A percentile compares a stretch with the other conserved stretches of the same genome.
Evolutionary conservation across 2,888 invertebrate species (phyloP).

Genomic region (Limenitis camilla): DNA sequence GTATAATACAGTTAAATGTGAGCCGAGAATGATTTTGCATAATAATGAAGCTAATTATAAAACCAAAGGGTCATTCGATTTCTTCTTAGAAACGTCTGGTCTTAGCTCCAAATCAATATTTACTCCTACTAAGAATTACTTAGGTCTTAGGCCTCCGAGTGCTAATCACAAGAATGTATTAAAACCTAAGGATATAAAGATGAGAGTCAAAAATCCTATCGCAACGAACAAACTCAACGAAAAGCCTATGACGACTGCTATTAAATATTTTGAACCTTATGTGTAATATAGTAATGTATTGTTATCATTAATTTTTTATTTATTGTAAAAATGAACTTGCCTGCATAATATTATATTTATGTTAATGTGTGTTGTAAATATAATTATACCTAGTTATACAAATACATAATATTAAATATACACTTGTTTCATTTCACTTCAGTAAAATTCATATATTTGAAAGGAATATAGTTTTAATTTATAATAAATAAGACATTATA

Average conservation of each 20-base stretch:
- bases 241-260: constrained; percentile 72
- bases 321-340: constrained; percentile 70
- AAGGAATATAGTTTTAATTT: no score
- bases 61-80: constrained; percentile 77
- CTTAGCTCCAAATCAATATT: constrained; percentile 86
- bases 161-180: constrained; percentile 83
- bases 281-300: constrained; percentile 43
- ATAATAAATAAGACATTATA: no score
- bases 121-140: constrained; percentile 61
- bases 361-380: constrained; percentile 53
- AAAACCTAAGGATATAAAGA: constrained; percentile 85
- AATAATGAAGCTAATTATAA: constrained; percentile 49
- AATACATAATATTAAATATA: constrained; percentile 40
- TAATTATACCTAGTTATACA: constrained; percentile 51
- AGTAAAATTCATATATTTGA: not conserved
- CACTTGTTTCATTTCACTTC: constrained; percentile 7
- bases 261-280: constrained; percentile 72
- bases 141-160: constrained; percentile 75
- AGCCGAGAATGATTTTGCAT: constrained; percentile 56
- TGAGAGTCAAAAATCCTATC: constrained; percentile 79
- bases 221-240: constrained; percentile 75
- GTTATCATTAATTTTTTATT: constrained; percentile 44
- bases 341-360: constrained; percentile 70
- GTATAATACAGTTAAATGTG: constrained; percentile 65
- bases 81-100: constrained; percentile 85